Conservation (phyloP, 2,888 invertebrate genomes). For the Leptinotarsa peninsularis region DNA sequence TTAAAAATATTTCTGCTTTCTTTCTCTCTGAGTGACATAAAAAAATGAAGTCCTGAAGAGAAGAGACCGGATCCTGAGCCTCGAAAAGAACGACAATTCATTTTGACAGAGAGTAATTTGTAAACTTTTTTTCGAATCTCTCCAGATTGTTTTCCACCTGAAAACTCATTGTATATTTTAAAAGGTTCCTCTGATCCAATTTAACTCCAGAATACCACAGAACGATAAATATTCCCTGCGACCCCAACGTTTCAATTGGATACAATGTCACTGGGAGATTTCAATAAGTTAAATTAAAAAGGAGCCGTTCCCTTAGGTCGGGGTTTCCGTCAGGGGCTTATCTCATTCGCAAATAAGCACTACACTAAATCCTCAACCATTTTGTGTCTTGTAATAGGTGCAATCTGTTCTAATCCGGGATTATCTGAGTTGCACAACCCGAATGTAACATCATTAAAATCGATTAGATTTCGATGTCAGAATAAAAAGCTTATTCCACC, state of each 20-base stretch:
- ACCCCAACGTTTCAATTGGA: slow-evolving; percentile 27
- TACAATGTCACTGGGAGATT: slow-evolving; percentile 30
- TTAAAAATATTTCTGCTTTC: no score
- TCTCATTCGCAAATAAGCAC: slow-evolving; percentile 46
- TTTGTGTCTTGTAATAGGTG: slow-evolving; percentile 54
- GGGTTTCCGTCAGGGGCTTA: slow-evolving; percentile 27
- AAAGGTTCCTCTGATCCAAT: slow-evolving; percentile 26
- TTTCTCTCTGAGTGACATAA: no score
- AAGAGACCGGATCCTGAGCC: no score
- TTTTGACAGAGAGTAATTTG: background rate
- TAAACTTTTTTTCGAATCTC: slow-evolving; percentile 3
- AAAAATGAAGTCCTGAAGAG: no score
- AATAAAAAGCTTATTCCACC: slow-evolving; percentile 47
- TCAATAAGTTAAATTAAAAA: slow-evolving; percentile 39
- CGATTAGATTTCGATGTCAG: slow-evolving; percentile 51
- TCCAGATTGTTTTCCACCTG: slow-evolving; percentile 1
- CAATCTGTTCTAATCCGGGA: slow-evolving; percentile 54
- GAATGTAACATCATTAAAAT: slow-evolving; percentile 51
- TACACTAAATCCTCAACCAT: slow-evolving; percentile 47
- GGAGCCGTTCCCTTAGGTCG: slow-evolving; percentile 15
- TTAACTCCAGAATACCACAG: slow-evolving; percentile 20
- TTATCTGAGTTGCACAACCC: slow-evolving; percentile 52
- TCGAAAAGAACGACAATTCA: background rate
- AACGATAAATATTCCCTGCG: slow-evolving; percentile 23
- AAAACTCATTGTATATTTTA: slow-evolving; percentile 21